Evolutionary conservation across 2,797 vertebrate genomes (phyloP).

Genomic region (Anabas testudineus): DNA sequence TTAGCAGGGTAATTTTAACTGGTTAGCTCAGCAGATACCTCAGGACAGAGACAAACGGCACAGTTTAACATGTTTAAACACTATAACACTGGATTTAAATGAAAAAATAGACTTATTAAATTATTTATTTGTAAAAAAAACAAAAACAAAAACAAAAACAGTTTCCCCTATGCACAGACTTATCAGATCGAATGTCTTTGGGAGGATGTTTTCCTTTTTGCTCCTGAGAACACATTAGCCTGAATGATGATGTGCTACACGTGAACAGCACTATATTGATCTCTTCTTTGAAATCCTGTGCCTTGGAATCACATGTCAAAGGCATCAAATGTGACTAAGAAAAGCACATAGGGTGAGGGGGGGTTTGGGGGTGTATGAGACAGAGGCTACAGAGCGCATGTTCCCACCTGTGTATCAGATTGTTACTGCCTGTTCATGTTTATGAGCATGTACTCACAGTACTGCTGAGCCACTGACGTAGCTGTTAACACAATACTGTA

Average conservation of each 20-base stretch:
- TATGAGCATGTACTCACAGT: constrained; percentile 23
- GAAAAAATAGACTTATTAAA: too few species aligned
- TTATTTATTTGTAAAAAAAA: too few species aligned
- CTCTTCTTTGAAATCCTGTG: constrained; percentile 41
- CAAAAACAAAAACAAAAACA: too few species aligned
- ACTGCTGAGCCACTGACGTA: constrained; percentile 41
- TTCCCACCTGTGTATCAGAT: constrained; percentile 40
- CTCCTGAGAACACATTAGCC: background rate
- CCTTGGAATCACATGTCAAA: constrained; percentile 37
- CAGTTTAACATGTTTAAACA: background rate
- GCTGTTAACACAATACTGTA: constrained; percentile 28
- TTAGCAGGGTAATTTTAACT: background rate
- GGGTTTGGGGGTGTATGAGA: too few species aligned
- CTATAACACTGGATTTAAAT: too few species aligned
- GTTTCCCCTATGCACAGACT: background rate
- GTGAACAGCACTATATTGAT: constrained; percentile 41
- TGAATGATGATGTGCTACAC: constrained; percentile 21
- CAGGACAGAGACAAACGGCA: background rate
- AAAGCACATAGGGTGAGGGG: constrained; percentile 15
- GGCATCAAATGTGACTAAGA: constrained; percentile 12
- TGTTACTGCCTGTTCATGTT: constrained; percentile 18
- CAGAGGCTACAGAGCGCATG: constrained; percentile 13
- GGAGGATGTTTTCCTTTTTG: background rate
- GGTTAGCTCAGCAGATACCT: background rate
- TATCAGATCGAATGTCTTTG: background rate